These are phyloP conservation scores for Protonemura montana DNA, from an alignment of 2,888 invertebrate genomes.

Conservation along the genomic window DNA sequence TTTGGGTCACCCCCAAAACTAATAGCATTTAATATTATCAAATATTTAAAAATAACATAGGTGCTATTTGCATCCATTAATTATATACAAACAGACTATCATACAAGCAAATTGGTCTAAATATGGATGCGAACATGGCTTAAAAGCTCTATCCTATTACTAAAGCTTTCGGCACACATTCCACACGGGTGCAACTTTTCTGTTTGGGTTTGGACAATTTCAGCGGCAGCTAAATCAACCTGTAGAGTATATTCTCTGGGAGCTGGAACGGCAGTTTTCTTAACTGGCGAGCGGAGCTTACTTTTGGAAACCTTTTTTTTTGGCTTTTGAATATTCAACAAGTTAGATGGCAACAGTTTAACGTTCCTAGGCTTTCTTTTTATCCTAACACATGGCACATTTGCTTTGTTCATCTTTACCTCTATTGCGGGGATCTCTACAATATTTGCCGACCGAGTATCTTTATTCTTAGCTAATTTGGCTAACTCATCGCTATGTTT, in stretches of 20 bases:
- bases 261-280: background rate
- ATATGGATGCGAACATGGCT: conserved; percentile 36
- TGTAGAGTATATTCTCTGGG: background rate
- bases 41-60: too few relatives aligned
- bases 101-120: background rate
- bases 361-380: background rate
- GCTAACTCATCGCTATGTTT: conserved; percentile 77
- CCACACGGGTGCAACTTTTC: conserved; percentile 19
- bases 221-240: background rate
- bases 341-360: background rate
- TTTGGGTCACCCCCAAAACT: too few relatives aligned
- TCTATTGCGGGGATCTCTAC: background rate
- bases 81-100: too few relatives aligned
- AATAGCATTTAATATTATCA: too few relatives aligned
- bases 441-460: background rate
- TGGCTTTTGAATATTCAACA: background rate
- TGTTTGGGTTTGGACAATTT: background rate
- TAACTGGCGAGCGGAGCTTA: background rate
- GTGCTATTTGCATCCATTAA: too few relatives aligned
- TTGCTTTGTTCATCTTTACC: background rate
- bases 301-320: background rate
- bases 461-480: conserved; percentile 28
- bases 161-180: conserved; percentile 33
- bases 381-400: background rate
- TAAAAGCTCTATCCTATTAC: conserved; percentile 12